Conservation (phyloP, 2,113 vertebrate species). For the Tauraco erythrolophus region DNA sequence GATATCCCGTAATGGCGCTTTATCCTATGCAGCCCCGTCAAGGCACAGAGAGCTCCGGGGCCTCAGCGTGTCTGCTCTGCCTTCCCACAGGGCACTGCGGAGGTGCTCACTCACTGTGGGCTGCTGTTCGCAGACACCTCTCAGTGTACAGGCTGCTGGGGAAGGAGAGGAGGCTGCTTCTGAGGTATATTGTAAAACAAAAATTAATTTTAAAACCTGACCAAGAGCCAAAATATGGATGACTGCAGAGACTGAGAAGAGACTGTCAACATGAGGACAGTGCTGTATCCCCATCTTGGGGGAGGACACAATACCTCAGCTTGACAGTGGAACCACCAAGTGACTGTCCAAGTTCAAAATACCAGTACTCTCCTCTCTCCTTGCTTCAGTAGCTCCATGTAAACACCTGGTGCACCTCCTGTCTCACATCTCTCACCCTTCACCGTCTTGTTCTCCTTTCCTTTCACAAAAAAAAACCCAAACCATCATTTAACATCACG, state of each 20-base stretch:
- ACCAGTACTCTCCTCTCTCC: not conserved
- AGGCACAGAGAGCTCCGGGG: not conserved
- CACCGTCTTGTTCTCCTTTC: not conserved
- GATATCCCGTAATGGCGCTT: not conserved
- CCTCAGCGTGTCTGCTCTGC: not conserved
- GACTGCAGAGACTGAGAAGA: not conserved
- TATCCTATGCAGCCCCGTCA: not conserved
- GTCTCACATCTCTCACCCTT: not conserved
- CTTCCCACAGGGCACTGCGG: not conserved
- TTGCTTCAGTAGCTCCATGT: not conserved
- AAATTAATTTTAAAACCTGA: not conserved
- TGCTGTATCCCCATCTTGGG: not conserved
- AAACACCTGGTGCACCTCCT: not conserved
- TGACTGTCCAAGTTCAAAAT: accelerated
- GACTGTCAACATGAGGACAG: not conserved
- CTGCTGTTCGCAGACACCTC: not conserved
- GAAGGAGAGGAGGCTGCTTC: not conserved
- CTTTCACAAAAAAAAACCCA: not conserved
- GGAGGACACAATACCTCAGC: accelerated
- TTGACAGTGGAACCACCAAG: not conserved
- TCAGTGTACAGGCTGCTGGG: not conserved
- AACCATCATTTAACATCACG: not conserved
- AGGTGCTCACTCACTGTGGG: accelerated
- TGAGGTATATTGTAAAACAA: not conserved
- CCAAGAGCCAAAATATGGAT: not conserved